Conservation (phyloP, 2,113 vertebrate genomes). For the Tricholaema leucomelas region DNA sequence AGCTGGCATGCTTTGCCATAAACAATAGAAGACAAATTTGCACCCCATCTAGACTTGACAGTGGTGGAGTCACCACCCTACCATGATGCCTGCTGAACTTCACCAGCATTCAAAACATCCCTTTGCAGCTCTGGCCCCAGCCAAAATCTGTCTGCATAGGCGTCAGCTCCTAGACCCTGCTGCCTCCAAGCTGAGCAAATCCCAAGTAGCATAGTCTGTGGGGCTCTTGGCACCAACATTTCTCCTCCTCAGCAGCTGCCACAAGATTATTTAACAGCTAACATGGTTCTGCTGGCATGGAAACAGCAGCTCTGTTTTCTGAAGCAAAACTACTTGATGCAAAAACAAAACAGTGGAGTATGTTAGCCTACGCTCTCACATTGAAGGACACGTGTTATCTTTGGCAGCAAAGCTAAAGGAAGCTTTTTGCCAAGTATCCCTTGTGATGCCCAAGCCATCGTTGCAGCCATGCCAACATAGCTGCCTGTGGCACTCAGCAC, state of each 20-base stretch:
- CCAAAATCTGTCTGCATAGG: background rate
- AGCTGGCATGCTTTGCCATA: background rate
- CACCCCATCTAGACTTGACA: background rate
- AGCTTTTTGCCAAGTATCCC: background rate
- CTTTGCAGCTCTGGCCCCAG: background rate
- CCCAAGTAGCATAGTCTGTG: background rate
- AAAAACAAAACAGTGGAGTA: background rate
- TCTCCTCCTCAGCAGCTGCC: background rate
- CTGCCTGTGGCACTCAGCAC: background rate
- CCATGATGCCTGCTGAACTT: background rate
- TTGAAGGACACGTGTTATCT: background rate
- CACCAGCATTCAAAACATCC: background rate
- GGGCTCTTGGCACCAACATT: background rate
- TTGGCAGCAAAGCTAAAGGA: background rate
- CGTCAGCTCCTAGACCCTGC: fast-evolving
- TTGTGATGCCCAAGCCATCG: background rate
- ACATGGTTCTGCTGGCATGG: background rate
- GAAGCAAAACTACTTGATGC: background rate
- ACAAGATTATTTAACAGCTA: background rate
- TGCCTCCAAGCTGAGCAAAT: background rate
- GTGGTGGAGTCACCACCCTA: background rate
- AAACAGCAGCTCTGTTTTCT: background rate
- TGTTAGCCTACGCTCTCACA: background rate
- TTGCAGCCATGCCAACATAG: background rate
- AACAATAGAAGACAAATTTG: background rate